Base-by-base conservation (phyloP, 2,888 invertebrate genomes). In the Keiferia lycopersicella region DNA sequence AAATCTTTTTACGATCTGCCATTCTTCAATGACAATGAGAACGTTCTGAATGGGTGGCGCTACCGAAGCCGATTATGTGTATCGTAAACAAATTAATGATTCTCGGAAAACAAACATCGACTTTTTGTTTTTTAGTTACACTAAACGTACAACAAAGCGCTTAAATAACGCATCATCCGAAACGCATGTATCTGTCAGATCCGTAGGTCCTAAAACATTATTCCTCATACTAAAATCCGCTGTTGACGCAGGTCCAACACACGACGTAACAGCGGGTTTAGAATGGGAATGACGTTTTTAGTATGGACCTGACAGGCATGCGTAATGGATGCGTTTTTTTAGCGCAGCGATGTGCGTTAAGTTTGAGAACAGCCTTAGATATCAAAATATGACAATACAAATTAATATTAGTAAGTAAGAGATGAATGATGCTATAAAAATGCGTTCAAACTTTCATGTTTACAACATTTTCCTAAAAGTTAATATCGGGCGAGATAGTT, bases 41-140 rank as follows among this genome's bases (percentile, higher is more conserved):
- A 70, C 68, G 73, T 78, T 68, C 64, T 65, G 67, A 73, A 71
- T 72, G 73, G 66, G 66, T 67, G 70, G 72, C 60, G 84, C 88
- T 86, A 87, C 89, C 73, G 88, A 79, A 82, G 73, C 77, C 73
- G 71, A 83, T 85, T 82, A 83, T 80, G 70, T 72, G 67, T 68
- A 73, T 78, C 79, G 78, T 86, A 83, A 86, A 83, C 78, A 71
- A 71, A 75, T 82, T 74, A 80, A 79, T 71, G 70, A 76, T 76
- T 73, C 68, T 14, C 67, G 64, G 62, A 56, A 68, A 68, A 62
- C 63, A 16, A 34, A n/a, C 8, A 62, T 61, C 10, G 4, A n/a
- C 14, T n/a, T 10, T 14, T 1, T 51, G n/a, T 20, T 20, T 12
- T 1, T 22, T 51, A n/a, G n/a, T n/a, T n/a, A n/a, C n/a, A n/a